Base-by-base conservation (phyloP, 2,888 invertebrate species). In the Lissocephala sabroskyi region DNA sequence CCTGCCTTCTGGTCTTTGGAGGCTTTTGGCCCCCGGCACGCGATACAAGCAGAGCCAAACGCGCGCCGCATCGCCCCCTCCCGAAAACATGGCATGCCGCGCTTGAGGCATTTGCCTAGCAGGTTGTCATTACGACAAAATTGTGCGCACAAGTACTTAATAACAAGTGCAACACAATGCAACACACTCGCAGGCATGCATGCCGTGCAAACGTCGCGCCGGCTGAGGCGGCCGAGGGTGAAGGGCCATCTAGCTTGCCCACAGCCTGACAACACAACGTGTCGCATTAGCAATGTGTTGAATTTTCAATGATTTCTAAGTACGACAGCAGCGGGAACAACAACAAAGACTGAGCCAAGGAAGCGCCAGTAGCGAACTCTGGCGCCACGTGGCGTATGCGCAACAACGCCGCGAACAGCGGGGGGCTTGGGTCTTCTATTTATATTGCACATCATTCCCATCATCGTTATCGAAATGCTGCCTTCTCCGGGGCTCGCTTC, bases 131-230 rank as follows among this genome's bases (percentile, higher is more conserved):
- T 45, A 40, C 35, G 35, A 35, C 45, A 40, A 45, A 45, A 45
- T 45, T 45, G 40, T 40, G 40, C 37, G 29, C 45, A 35, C 35
- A 45, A 45, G 37, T 45, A 37, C 45, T 45, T 45, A 45, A 73
- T 76, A 73, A 73, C 74, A 73, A 71, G 76, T 73, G 76, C 71
- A 74, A 54, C 64, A 74, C 68, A 74, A 68, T 68, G 75, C 64
- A 62, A 59, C 71, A 52, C 61, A 56, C 44, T 56, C 17, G 33
- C 46, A 41, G 46, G 46, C 45, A 35, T 10, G 16, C 35, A 5
- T 7, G 3, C 6, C 11, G 3, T 2, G 30, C n/a, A 13, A 6
- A 32, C 11, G 11, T 32, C 11, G 11, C 11, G 29, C n/a, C 9
- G 23, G 23, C 6, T 17, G 16, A 5, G 6, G 2, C 11, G 13